Percentiles rank a stretch among this genome's conserved stretches.
Evolutionary conservation across 2,888 invertebrate genomes (phyloP).

Genomic region (Scrobipalpa costella): DNA sequence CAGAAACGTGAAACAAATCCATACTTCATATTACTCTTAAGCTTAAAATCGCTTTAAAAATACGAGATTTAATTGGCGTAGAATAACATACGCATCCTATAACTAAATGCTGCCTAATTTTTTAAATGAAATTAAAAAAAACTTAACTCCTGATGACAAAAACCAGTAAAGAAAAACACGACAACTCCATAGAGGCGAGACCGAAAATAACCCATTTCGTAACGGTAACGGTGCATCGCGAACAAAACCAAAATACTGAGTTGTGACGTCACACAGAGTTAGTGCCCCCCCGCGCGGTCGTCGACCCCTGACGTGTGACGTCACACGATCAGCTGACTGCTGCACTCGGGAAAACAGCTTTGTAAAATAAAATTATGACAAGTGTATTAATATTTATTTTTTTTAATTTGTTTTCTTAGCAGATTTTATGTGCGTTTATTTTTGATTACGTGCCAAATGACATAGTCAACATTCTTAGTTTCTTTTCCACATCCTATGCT

Average conservation of each 20-base stretch:
- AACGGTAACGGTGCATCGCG: slow-evolving; percentile 9
- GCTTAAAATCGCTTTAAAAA: too few species aligned
- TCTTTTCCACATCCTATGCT: too few species aligned
- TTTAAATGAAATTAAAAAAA: too few species aligned
- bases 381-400: neutral
- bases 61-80: too few species aligned
- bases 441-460: too few species aligned
- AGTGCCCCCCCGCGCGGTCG: slow-evolving; percentile 46
- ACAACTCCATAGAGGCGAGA: neutral
- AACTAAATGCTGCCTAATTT: too few species aligned
- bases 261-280: slow-evolving; percentile 52
- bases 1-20: too few species aligned
- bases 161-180: neutral
- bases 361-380: neutral
- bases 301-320: slow-evolving; percentile 64
- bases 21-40: too few species aligned
- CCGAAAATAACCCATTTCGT: neutral
- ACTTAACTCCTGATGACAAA: too few species aligned
- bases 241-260: slow-evolving; percentile 26
- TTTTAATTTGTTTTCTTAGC: neutral
- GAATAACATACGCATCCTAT: too few species aligned
- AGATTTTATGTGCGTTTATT: too few species aligned
- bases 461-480: too few species aligned
- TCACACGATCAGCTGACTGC: slow-evolving; percentile 66
- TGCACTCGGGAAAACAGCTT: slow-evolving; percentile 38